Evolutionary conservation across 2,113 vertebrate genomes (phyloP), one percentile per base, ranked within the genome.

Genomic region (Bujurquina vittata): DNA sequence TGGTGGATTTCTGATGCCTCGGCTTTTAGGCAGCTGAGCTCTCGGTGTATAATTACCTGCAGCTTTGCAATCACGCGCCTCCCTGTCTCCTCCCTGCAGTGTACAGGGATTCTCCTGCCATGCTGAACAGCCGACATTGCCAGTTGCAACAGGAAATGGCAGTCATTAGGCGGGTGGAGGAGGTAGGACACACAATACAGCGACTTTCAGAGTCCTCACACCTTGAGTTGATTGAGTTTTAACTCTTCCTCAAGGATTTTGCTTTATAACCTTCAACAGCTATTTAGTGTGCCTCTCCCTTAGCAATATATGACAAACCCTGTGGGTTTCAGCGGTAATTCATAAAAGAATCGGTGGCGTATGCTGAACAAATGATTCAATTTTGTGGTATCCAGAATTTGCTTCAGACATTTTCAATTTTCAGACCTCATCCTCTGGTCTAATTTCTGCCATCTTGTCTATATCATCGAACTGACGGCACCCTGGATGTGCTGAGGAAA

Each of bases 141-240:
- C 5, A 31, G 62, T 59, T 10, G 4, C 81, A 69, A 72, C 31
- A 35, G 81, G 80, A 87, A 83, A 77, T 67, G 12, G 43, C 40
- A 84, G 59, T 83, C 69, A 79, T 85, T 60, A 80, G 62, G 35
- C 62, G 78, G 84, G 73, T 79, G 74, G 77, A 58, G 7, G 40
- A 59, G 40, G 29, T 60, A 52, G 35, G 37, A 74, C 31, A 5
- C 35, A 29, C 35, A 43, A 17, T 29, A 52, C 31, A 57, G 17
- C 10, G 7, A 72, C 3, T 72, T n/a, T 54, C 43, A 46, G 65
- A 49, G 65, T 72, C 23, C 26, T 72, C 67, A 2, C 46, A 33
- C 46, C 26, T 54, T 33, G 46, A 54, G 10, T 33, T 72, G 67
- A 72, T 20, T 72, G 46, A 31, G 6, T 72, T 72, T 54, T 54